Conservation (phyloP, 2,888 invertebrate genomes). For the Sinopyrophorus schimmeli region DNA sequence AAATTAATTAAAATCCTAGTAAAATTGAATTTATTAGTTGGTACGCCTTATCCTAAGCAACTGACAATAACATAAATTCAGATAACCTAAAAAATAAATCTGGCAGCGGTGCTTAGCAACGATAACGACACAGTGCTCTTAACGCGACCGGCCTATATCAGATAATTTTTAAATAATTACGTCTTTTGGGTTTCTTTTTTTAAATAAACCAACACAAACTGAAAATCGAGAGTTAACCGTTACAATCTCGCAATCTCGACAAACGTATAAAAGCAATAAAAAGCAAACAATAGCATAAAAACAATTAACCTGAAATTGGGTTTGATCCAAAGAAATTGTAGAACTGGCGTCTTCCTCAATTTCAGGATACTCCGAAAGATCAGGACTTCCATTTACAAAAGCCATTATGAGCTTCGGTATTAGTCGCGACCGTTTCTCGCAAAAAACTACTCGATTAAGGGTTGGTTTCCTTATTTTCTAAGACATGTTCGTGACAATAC, state of each 20-base stretch:
- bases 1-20: no score
- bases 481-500: slow-evolving; percentile 37
- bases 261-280: neutral
- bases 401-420: slow-evolving; percentile 8
- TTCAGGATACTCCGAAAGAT: slow-evolving; percentile 32
- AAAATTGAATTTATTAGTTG: no score
- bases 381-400: slow-evolving; percentile 20
- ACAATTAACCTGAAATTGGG: slow-evolving; percentile 31
- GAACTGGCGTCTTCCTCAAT: slow-evolving; percentile 33
- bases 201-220: no score
- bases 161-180: no score
- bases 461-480: slow-evolving; percentile 33
- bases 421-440: slow-evolving; percentile 2
- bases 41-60: no score
- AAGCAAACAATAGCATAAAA: slow-evolving; percentile 8
- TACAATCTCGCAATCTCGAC: neutral
- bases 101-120: no score
- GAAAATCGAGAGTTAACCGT: no score
- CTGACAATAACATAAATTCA: no score
- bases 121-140: no score
- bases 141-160: no score
- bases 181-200: no score
- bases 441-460: slow-evolving; percentile 23
- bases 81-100: no score
- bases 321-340: slow-evolving; percentile 23